Conservation (phyloP, 2,888 invertebrate species). For the Agriotes lineatus region DNA sequence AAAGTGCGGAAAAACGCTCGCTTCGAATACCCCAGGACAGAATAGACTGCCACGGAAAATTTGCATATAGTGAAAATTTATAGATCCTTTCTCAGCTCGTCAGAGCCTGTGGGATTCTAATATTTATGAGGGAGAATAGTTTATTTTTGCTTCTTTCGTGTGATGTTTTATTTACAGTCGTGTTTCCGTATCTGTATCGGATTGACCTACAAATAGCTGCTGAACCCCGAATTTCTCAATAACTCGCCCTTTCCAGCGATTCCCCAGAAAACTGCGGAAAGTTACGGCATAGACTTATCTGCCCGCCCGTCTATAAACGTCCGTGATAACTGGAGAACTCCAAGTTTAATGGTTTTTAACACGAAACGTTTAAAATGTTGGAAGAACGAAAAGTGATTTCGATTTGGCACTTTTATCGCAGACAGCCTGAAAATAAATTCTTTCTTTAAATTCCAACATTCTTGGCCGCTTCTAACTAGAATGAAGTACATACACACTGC, state of each 20-base stretch:
- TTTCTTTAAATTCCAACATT: no score
- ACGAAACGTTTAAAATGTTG: conserved; percentile 23
- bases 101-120: conserved; percentile 19
- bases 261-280: conserved; percentile 1
- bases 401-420: not conserved
- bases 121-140: conserved; percentile 29
- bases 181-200: conserved; percentile 10
- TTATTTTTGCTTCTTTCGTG: conserved; percentile 26
- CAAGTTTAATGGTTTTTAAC: conserved; percentile 25
- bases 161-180: conserved; percentile 21
- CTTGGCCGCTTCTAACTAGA: no score
- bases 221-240: not conserved
- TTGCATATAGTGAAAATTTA: conserved; percentile 41
- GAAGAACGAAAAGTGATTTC: not conserved
- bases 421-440: not conserved
- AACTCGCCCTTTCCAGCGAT: not conserved
- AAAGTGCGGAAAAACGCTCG: conserved; percentile 13
- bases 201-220: conserved; percentile 21
- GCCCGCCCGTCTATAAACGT: not conserved
- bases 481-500: no score
- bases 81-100: conserved; percentile 24
- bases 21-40: conserved; percentile 14
- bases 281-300: conserved; percentile 1
- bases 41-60: conserved; percentile 32
- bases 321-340: conserved; percentile 7